Conservation (phyloP, 2,888 invertebrate genomes). For the Phorcus lineatus region DNA sequence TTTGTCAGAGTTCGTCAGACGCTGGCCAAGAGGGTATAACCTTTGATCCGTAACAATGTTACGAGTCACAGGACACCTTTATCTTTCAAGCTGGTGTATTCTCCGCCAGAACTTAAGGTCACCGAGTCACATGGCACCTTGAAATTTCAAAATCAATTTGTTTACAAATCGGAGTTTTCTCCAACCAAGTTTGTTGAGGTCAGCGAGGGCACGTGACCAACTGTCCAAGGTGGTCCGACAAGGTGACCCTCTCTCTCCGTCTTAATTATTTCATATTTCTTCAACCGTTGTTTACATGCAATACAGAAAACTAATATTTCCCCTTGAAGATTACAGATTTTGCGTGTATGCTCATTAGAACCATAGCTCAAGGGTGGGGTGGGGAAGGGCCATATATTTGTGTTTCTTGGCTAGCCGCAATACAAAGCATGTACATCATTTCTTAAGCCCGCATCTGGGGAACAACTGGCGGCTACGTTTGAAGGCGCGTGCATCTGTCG, state of each 20-base stretch:
- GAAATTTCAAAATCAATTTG: too few relatives aligned
- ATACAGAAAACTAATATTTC: not conserved
- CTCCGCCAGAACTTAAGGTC: too few relatives aligned
- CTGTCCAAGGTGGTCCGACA: not conserved
- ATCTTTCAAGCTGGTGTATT: too few relatives aligned
- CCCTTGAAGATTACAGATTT: not conserved
- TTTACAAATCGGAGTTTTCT: too few relatives aligned
- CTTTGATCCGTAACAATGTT: too few relatives aligned
- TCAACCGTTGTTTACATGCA: not conserved
- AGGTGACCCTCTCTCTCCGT: not conserved
- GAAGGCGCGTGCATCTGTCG: slow-evolving; percentile 23
- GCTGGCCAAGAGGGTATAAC: too few relatives aligned
- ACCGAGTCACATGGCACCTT: too few relatives aligned
- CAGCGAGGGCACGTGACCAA: not conserved
- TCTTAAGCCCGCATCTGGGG: slow-evolving; percentile 22
- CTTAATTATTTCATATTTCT: not conserved
- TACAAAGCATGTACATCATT: not conserved
- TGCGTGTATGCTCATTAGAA: not conserved
- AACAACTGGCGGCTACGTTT: slow-evolving; percentile 13
- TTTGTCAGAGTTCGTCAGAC: too few relatives aligned
- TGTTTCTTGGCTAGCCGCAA: not conserved
- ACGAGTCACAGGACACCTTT: too few relatives aligned
- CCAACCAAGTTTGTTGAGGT: not conserved
- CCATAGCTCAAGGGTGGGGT: not conserved
- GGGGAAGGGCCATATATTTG: not conserved